These are phyloP conservation scores for Drosophila albomicans DNA, from an alignment of 1,140 invertebrate species.

Conservation along the genomic window DNA sequence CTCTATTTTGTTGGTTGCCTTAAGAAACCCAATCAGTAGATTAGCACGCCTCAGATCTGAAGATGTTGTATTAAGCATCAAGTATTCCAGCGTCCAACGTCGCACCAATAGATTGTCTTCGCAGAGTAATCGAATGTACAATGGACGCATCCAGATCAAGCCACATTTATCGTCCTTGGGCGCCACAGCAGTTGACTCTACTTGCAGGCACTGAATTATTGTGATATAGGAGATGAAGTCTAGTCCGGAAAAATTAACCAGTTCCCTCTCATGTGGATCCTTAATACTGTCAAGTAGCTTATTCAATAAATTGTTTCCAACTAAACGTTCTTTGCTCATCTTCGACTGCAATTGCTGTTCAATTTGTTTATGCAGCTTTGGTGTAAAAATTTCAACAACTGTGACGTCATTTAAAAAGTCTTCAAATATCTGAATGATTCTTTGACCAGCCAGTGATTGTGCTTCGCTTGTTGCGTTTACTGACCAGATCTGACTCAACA, in stretches of 20 bases:
- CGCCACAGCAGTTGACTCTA: not conserved
- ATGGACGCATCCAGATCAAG: not conserved
- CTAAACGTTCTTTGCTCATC: constrained; percentile 45
- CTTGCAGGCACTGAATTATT: constrained; percentile 86
- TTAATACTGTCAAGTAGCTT: constrained; percentile 32
- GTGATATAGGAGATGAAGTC: constrained; percentile 60
- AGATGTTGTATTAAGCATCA: not conserved
- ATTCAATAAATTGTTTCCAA: constrained; percentile 53
- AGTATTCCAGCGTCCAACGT: constrained; percentile 9
- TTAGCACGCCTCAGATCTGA: not conserved
- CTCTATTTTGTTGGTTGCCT: not conserved
- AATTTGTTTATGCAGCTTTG: constrained; percentile 27
- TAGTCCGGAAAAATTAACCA: not conserved
- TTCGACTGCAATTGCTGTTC: constrained; percentile 42
- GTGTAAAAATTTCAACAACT: not conserved
- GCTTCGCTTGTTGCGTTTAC: not conserved
- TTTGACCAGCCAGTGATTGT: not conserved
- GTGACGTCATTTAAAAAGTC: constrained; percentile 49
- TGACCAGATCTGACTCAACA: not conserved
- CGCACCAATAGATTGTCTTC: not conserved
- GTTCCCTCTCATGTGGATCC: not conserved
- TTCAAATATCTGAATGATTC: constrained; percentile 34
- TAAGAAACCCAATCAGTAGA: not conserved
- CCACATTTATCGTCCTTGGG: not conserved
- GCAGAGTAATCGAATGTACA: not conserved